phyloP scores from a whole-genome alignment of 2,113 vertebrate genomes.

The Phoenicopterus ruber region DNA sequence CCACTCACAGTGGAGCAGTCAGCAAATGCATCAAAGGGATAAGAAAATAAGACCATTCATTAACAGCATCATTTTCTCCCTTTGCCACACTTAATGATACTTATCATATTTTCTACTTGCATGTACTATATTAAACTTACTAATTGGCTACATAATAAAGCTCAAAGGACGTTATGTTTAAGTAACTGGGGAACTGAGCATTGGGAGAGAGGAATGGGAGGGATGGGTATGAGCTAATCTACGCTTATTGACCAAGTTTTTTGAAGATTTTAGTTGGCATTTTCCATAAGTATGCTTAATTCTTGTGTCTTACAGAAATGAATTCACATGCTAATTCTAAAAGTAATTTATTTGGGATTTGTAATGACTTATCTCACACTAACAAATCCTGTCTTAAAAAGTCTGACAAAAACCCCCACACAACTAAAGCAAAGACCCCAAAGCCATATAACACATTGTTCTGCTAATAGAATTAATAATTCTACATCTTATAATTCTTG shows the following conservation, averaged over 20 bases:
- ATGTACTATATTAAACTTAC: conserved; percentile 52
- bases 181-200: conserved; percentile 15
- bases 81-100: conserved; percentile 17
- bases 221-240: not conserved
- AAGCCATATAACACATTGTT: not conserved
- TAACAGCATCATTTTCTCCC: not conserved
- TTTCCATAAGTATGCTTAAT: conserved; percentile 45
- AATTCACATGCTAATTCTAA: conserved; percentile 56
- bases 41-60: conserved; percentile 1
- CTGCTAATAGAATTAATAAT: conserved; percentile 23
- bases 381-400: conserved; percentile 57
- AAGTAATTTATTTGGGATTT: conserved; percentile 74
- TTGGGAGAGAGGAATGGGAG: not conserved
- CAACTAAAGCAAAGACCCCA: not conserved
- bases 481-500: not conserved
- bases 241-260: not conserved
- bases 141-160: conserved; percentile 65
- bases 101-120: conserved; percentile 28
- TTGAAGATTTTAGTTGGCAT: conserved; percentile 6
- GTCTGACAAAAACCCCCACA: not conserved
- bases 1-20: not conserved
- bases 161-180: conserved; percentile 31
- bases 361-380: conserved; percentile 63
- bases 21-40: conserved; percentile 26
- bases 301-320: conserved; percentile 33